A percentile compares a stretch with the other conserved stretches of the same genome.
Evolutionary conservation across 2,888 invertebrate genomes (phyloP).

Genomic region (Drosophila affinis): DNA sequence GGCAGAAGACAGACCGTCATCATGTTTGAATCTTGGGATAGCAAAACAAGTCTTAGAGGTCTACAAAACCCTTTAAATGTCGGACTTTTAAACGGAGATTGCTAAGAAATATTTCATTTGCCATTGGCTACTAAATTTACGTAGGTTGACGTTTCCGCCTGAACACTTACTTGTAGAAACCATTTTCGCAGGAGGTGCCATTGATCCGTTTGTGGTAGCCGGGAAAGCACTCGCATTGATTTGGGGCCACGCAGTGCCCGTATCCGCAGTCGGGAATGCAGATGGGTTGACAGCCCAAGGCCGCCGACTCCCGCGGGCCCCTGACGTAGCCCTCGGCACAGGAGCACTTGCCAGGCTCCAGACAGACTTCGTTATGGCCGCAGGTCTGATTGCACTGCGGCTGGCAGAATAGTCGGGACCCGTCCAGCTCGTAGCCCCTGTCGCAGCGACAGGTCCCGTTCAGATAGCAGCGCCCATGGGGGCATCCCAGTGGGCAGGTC

Average conservation of each 20-base stretch:
- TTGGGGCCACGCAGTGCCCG: slow-evolving; percentile 84
- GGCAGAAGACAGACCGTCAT: too few relatives aligned
- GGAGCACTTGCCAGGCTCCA: slow-evolving; percentile 86
- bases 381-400: slow-evolving; percentile 87
- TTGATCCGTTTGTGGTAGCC: slow-evolving; percentile 80
- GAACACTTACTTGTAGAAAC: slow-evolving; percentile 76
- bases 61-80: too few relatives aligned
- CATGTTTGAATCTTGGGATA: too few relatives aligned
- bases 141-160: not conserved
- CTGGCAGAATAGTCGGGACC: slow-evolving; percentile 83
- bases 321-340: slow-evolving; percentile 78
- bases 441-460: slow-evolving; percentile 82
- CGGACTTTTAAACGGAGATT: too few relatives aligned
- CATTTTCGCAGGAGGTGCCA: slow-evolving; percentile 74
- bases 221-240: slow-evolving; percentile 84
- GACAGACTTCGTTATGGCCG: slow-evolving; percentile 85
- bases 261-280: slow-evolving; percentile 82
- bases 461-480: slow-evolving; percentile 82
- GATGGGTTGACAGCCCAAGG: slow-evolving; percentile 77
- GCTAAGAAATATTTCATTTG: too few relatives aligned
- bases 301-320: slow-evolving; percentile 47
- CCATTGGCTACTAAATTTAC: too few relatives aligned
- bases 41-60: too few relatives aligned
- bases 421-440: slow-evolving; percentile 82
- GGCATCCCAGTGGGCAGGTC: slow-evolving; percentile 80